Percentiles rank a stretch among this genome's conserved stretches.
Conservation (phyloP, 2,888 invertebrate genomes). For the Andrena bucephala region DNA sequence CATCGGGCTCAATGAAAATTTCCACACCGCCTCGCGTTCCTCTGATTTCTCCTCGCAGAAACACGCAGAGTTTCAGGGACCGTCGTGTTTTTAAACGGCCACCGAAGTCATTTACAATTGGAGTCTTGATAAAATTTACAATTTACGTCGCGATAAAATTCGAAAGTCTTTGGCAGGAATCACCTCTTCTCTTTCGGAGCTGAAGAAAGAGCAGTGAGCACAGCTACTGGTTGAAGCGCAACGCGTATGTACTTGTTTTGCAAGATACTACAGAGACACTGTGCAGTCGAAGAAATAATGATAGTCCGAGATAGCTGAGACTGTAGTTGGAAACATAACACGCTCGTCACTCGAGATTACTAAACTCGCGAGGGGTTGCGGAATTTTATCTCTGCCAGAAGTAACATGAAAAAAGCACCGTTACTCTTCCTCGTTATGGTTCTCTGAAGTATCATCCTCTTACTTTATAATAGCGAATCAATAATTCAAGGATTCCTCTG, state of each 20-base stretch:
- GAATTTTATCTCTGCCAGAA: constrained; percentile 37
- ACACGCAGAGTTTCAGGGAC: neutral
- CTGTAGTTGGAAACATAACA: neutral
- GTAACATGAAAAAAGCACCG: constrained; percentile 5
- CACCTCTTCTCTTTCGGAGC: too few species aligned
- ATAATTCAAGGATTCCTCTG: constrained; percentile 35
- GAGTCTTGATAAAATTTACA: neutral
- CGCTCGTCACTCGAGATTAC: constrained; percentile 3
- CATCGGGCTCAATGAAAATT: constrained; percentile 46
- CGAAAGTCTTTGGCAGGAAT: too few species aligned
- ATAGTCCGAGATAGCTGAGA: neutral
- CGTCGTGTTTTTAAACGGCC: too few species aligned
- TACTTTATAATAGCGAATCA: constrained; percentile 30
- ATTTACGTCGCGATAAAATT: too few species aligned
- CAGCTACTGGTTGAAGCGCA: neutral
- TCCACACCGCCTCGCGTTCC: constrained; percentile 5
- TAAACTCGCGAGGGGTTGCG: neutral
- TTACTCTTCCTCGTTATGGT: constrained; percentile 7
- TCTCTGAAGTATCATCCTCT: constrained; percentile 18
- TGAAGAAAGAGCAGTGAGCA: too few species aligned
- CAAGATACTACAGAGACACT: neutral
- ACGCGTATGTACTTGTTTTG: too few species aligned
- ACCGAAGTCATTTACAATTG: neutral
- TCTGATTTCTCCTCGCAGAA: neutral
- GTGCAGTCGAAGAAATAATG: neutral